Base-by-base conservation (phyloP, 2,888 invertebrate genomes). In the Drosophila diplacantha region DNA sequence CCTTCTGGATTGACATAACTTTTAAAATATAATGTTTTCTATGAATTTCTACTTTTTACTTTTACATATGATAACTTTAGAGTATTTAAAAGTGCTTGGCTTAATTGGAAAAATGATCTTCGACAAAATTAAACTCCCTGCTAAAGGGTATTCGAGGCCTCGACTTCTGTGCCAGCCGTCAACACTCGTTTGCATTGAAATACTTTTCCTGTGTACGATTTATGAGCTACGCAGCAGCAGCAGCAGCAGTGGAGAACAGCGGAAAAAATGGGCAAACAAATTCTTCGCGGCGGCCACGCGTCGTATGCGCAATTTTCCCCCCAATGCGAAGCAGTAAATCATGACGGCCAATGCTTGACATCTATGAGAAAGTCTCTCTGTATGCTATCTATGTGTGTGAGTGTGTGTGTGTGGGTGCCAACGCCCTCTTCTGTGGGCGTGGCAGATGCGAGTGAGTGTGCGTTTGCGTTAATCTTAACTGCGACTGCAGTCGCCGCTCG, bases 221-320 rank as follows among this genome's bases (percentile, higher is more conserved):
- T 68, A 68, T 67, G 66, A 50, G 69, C 34, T 43, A 43, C 35
- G n/a, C 43, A 47, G 47, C 14, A 47, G 20, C 32, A 54, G 6
- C 51, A 56, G 47, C 38, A 51, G 51, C 60, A 35, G 39, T 34
- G 20, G 5, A 47, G 6, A 58, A 38, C n/a, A 22, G 54, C 35
- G 22, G 43, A 52, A 49, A 59, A 52, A 59, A 18, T 52, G 52
- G 35, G 53, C 54, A 35, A 53, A 72, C 43, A 38, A 59, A 39
- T 54, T 54, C 44, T 37, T 53, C 24, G 43, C 49, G 47, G 44
- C 47, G 63, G 55, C 64, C 55, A 77, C 67, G 73, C 69, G 52
- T 71, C 83, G 79, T 83, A 83, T 79, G 79, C 75, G 83, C 81
- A 81, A 79, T 79, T 83, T 79, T 81, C 73, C 71, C 71, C 75